Evolutionary conservation across 2,113 vertebrate genomes (phyloP).

Genomic region (Tinamus guttatus): DNA sequence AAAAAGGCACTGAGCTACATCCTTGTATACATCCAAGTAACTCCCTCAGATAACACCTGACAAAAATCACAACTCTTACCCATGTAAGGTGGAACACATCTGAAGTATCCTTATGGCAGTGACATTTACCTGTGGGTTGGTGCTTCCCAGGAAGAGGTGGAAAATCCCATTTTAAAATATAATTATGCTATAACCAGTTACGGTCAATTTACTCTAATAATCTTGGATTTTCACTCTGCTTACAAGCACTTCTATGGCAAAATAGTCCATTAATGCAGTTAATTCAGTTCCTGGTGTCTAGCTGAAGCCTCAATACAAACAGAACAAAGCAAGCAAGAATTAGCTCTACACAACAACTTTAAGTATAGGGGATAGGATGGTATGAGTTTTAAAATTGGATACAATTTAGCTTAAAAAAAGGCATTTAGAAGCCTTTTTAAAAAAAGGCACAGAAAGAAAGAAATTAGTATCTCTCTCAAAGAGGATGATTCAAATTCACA

Average conservation of each 20-base stretch:
- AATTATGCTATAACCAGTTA: not conserved
- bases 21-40: not conserved
- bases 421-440: not conserved
- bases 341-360: not conserved
- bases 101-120: not conserved
- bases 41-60: not conserved
- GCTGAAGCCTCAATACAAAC: not conserved
- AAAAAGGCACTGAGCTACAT: not conserved
- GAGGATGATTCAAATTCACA: not conserved
- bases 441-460: fast-evolving
- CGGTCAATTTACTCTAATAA: not conserved
- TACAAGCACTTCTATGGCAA: not conserved
- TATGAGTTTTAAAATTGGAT: not conserved
- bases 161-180: not conserved
- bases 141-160: not conserved
- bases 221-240: not conserved
- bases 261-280: not conserved
- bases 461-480: not conserved
- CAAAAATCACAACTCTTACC: not conserved
- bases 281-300: not conserved
- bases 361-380: not conserved
- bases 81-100: not conserved
- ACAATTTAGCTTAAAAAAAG: not conserved
- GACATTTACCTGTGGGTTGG: not conserved
- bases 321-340: not conserved